Evolutionary conservation across 1,140 invertebrate genomes (phyloP), one percentile per base, ranked within the genome.

Genomic region (Saxidomus purpurata): DNA sequence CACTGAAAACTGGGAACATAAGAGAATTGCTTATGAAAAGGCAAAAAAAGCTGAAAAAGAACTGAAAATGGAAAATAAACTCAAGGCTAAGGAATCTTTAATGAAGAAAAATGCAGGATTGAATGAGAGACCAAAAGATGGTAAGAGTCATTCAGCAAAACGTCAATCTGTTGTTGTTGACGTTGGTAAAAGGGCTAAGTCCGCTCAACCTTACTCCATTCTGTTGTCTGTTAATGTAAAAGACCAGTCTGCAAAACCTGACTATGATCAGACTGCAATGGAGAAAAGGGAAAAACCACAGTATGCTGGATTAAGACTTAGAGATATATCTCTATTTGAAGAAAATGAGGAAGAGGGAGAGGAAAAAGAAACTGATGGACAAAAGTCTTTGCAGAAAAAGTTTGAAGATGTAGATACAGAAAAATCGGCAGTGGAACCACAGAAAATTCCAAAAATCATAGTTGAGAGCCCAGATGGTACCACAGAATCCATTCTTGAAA

Each of bases 1-100:
- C 34, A n/a, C 81, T 69, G 81, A 84, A 15, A 63, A 59, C 28
- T 84, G 81, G 81, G 43, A 28, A 22, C 43, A 84, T 34, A 84
- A 47, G 28, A 69, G 63, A 59, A 55, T 80, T 13, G 25, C 22
- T 4, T 6, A 43, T 49, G 71, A 76, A 25, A 40, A 76, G 71
- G 38, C 38, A 76, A 76, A 25, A 76, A 40, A 25, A 49, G 1
- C 15, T 28, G 59, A 63, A 63, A 63, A 63, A 63, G 59, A 63
- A 63, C 1, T 28, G 43, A 43, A 43, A 43, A 15, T 43, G 63
- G 11, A 34, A 67, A 25, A 67, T n/a, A 76, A 76, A 25, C 38
- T 17, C 19, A 76, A 63, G 28, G 28, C n/a, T n/a, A 63, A n/a
- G 59, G 28, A 63, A 63, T 63, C 25, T n/a, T 4, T 28, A 28